phyloP scores from a whole-genome alignment of 2,113 vertebrate species.

The Erinaceus europaeus region DNA sequence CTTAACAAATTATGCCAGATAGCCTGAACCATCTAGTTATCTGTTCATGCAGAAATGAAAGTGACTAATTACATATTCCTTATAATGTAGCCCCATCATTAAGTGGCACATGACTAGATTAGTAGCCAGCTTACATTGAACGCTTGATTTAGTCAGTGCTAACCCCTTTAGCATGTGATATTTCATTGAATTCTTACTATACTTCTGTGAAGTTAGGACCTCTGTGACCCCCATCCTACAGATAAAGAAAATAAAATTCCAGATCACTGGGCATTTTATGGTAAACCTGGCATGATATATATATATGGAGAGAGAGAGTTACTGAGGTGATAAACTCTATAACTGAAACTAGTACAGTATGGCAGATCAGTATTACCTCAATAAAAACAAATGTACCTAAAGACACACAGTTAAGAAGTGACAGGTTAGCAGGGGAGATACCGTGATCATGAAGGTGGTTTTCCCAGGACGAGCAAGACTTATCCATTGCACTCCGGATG shows the following conservation, averaged over 20 bases:
- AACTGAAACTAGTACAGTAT: background rate
- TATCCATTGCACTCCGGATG: too few species aligned
- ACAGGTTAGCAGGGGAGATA: too few species aligned
- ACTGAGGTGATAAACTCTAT: background rate
- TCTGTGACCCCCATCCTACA: background rate
- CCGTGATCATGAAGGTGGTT: too few species aligned
- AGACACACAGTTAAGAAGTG: background rate
- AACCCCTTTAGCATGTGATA: background rate
- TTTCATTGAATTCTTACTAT: background rate
- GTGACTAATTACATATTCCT: background rate
- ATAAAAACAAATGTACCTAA: background rate
- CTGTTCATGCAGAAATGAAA: background rate
- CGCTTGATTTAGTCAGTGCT: background rate
- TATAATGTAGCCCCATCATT: background rate
- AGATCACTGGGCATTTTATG: background rate
- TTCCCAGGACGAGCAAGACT: too few species aligned
- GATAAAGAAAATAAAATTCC: slow-evolving; percentile 4
- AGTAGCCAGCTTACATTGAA: background rate
- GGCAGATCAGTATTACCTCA: background rate
- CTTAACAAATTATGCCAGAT: background rate
- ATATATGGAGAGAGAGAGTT: background rate
- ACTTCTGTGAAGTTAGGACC: background rate
- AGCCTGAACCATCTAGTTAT: background rate
- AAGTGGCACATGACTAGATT: background rate
- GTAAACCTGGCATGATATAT: background rate